phyloP scores from a whole-genome alignment of 2,888 invertebrate species.

The Drosophila koepferae region DNA sequence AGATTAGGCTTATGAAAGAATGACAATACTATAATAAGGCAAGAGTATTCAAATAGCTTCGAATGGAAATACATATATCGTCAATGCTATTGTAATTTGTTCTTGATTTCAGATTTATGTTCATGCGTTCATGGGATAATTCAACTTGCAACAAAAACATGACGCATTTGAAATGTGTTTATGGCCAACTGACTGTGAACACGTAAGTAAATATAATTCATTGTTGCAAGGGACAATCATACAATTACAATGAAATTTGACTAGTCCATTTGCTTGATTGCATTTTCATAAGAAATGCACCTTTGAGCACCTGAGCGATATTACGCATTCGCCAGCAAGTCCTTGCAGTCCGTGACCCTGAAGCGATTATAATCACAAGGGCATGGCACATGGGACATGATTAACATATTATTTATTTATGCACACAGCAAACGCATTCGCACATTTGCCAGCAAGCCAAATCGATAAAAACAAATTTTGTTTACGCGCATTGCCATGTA shows the following conservation, averaged over 20 bases:
- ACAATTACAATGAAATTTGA: neutral
- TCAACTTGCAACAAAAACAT: conserved; percentile 37
- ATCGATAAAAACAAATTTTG: conserved; percentile 41
- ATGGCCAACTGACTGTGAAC: conserved; percentile 28
- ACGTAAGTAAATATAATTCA: conserved; percentile 26
- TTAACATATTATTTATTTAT: conserved; percentile 46
- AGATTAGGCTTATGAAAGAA: neutral
- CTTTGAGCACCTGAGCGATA: conserved; percentile 26
- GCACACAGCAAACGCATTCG: conserved; percentile 24
- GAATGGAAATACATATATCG: neutral
- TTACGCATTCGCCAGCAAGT: conserved; percentile 47
- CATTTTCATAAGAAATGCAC: conserved; percentile 68
- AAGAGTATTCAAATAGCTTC: neutral
- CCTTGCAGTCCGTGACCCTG: conserved; percentile 31
- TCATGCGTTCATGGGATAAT: conserved; percentile 54
- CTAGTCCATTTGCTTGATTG: conserved; percentile 68
- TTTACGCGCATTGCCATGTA: conserved; percentile 41
- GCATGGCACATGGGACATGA: conserved; percentile 17
- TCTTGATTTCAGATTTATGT: conserved; percentile 30
- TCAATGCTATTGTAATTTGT: conserved; percentile 22
- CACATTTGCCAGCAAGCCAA: conserved; percentile 24
- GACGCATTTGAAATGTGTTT: conserved; percentile 60
- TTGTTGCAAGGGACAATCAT: conserved; percentile 15
- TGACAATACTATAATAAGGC: neutral
- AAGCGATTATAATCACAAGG: conserved; percentile 20